Base-by-base conservation (phyloP, 2,888 invertebrate genomes). In the Protophormia terraenovae region DNA sequence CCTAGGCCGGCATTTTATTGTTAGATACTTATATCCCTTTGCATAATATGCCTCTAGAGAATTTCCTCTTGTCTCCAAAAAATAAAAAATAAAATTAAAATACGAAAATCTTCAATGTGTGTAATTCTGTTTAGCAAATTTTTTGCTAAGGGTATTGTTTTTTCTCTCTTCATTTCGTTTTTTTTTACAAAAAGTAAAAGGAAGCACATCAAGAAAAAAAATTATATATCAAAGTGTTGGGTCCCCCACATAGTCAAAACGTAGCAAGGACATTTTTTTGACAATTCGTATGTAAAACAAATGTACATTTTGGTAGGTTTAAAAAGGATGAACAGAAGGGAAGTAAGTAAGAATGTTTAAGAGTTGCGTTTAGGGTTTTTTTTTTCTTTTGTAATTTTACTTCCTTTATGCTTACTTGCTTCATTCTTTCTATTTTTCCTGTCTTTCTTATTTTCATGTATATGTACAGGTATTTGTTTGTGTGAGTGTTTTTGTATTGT, bases 11-110 rank as follows among this genome's bases (percentile, higher is more conserved):
- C 35, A 62, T 35, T 19, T 75, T 16, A 7, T 64, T 29, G 29
- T 66, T 66, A 14, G 67, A 19, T 66, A 27, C 45, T 24, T 69
- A 32, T 64, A 55, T 73, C 69, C 73, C 69, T 85, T 75, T 75
- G 78, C 64, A 58, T 82, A 75, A 82, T 82, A 82, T 71, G 85
- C 78, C 85, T 78, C 69, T 32, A 62, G 85, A 77, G 78, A 64
- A 58, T 82, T 66, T 29, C 5, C 47, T 67, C 58, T 47, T 27
- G 22, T 14, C 45, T 16, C 27, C 35, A 53, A 29, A 55, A n/a
- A 69, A 58, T 24, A 45, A 45, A 22, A 47, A 69, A 3, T 3
- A 47, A 45, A 35, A 73, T 50, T 3, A 0, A 47, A n/a, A 55
- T 4, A 7, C 27, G 8, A 53, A 69, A 47, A 10, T 35, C 22